Conservation (phyloP, 1,140 invertebrate species). For the Ylistrum balloti region DNA sequence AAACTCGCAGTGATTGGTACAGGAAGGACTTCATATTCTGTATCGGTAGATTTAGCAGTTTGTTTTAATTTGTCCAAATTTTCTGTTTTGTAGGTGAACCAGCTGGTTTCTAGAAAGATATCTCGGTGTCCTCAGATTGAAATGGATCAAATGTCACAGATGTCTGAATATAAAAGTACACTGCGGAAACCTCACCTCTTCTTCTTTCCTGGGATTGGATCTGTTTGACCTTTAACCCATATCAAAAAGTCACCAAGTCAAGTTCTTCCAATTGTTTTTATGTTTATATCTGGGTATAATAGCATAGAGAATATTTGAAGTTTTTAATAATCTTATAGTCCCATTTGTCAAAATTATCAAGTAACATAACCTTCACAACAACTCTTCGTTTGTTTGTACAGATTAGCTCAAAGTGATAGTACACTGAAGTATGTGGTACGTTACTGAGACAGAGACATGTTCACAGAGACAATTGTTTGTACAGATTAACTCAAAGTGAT, state of each 20-base stretch:
- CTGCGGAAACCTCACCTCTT: conserved; percentile 77
- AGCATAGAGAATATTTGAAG: not conserved
- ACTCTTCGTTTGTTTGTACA: not conserved
- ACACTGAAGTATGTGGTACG: not conserved
- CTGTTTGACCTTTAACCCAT: conserved; percentile 43
- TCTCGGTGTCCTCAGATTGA: conserved; percentile 72
- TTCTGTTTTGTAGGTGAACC: conserved; percentile 72
- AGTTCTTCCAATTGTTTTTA: not conserved
- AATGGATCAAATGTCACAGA: conserved; percentile 78
- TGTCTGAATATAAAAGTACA: conserved; percentile 79
- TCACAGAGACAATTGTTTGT: no score
- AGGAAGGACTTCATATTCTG: no score
- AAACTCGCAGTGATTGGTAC: not conserved
- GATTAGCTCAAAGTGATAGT: not conserved
- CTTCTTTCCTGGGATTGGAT: conserved; percentile 78
- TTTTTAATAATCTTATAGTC: not conserved
- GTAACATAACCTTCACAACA: no score
- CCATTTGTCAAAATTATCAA: conserved; percentile 22
- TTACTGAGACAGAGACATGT: no score
- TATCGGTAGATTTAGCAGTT: not conserved
- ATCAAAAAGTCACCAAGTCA: not conserved
- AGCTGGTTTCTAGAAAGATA: conserved; percentile 75
- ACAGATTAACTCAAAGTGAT: no score
- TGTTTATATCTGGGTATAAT: not conserved
- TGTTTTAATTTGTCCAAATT: no score